Percentiles rank a stretch among this genome's conserved stretches.
These are phyloP conservation scores for Microhierax caerulescens DNA, from an alignment of 2,797 vertebrate species.

Conservation along the genomic window DNA sequence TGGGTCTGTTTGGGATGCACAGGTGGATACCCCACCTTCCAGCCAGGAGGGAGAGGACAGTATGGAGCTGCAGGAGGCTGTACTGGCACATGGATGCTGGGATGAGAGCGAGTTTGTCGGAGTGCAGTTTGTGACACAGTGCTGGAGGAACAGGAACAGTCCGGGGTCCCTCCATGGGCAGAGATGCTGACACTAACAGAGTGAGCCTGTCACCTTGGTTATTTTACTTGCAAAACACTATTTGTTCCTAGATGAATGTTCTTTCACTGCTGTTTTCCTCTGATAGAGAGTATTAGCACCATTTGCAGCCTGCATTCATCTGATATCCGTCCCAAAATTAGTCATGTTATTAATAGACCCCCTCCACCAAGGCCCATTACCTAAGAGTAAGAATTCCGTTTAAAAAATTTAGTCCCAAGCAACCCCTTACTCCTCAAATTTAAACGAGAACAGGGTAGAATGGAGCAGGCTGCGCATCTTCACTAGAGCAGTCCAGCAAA, in stretches of 20 bases:
- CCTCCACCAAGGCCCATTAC: neutral
- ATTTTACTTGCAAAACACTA: neutral
- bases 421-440: neutral
- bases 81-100: slow-evolving; percentile 39
- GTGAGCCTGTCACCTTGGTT: neutral
- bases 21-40: neutral
- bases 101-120: slow-evolving; percentile 57
- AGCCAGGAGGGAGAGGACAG: neutral
- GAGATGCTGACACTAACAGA: neutral
- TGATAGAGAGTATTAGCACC: neutral
- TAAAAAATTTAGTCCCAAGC: neutral
- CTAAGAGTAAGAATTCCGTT: neutral
- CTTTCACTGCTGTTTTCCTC: neutral
- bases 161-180: neutral
- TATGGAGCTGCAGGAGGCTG: slow-evolving; percentile 55
- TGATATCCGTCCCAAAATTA: neutral
- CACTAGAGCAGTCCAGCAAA: neutral
- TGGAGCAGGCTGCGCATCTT: neutral
- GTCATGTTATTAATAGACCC: neutral
- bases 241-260: neutral
- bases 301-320: neutral
- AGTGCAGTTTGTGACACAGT: slow-evolving; percentile 66
- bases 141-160: slow-evolving; percentile 30
- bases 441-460: neutral
- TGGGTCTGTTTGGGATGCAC: neutral